A percentile compares a stretch with the other conserved stretches of the same genome.
These are phyloP conservation scores for Disparrhopalites patrizii DNA, from an alignment of 2,888 invertebrate genomes.

Conservation along the genomic window DNA sequence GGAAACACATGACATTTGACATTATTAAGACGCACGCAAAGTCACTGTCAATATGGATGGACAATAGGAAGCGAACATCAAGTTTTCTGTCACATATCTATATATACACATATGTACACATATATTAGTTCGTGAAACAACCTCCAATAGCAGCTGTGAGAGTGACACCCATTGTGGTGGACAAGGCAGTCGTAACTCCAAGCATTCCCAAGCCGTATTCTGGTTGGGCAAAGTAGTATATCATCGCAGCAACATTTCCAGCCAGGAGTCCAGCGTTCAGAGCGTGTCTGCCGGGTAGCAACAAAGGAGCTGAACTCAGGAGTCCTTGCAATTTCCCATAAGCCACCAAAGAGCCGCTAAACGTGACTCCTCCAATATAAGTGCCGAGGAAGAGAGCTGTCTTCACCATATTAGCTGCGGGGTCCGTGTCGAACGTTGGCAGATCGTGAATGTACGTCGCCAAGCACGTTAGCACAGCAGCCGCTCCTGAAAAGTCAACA, in stretches of 20 bases:
- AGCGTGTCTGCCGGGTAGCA: conserved; percentile 76
- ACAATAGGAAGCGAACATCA: too few relatives aligned
- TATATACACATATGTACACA: too few relatives aligned
- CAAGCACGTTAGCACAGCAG: conserved; percentile 79
- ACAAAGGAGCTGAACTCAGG: conserved; percentile 71
- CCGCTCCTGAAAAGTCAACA: conserved; percentile 62
- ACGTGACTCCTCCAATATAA: conserved; percentile 42
- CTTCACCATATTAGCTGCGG: conserved; percentile 71
- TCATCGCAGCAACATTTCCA: conserved; percentile 70
- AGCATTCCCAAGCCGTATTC: conserved; percentile 65
- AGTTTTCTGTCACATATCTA: too few relatives aligned
- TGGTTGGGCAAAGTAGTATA: conserved; percentile 62
- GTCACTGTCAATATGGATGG: too few relatives aligned
- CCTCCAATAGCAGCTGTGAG: conserved; percentile 86
- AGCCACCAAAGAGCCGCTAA: conserved; percentile 78
- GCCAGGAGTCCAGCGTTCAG: conserved; percentile 67
- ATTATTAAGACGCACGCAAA: too few relatives aligned
- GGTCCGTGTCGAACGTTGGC: conserved; percentile 75
- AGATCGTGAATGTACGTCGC: conserved; percentile 80
- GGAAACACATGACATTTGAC: too few relatives aligned
- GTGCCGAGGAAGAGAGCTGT: conserved; percentile 72
- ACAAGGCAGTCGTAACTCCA: conserved; percentile 67
- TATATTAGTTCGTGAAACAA: conserved; percentile 50
- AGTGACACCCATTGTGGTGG: conserved; percentile 62
- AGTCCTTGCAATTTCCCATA: conserved; percentile 81